Percentiles rank a stretch among this genome's conserved stretches.
Evolutionary conservation across 2,797 vertebrate species (phyloP).

Genomic region (Cossypha caffra): DNA sequence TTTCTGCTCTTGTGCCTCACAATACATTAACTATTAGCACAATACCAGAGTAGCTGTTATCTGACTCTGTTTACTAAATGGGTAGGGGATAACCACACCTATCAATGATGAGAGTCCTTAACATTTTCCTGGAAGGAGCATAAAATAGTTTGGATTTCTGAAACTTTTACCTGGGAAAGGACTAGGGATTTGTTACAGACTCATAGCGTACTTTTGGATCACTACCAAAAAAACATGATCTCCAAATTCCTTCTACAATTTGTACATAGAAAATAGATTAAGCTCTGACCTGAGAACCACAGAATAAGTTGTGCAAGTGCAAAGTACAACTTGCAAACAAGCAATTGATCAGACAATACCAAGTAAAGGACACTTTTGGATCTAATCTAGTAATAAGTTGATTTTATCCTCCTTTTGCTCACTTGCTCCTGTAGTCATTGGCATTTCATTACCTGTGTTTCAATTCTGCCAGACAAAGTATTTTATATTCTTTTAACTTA

Average conservation of each 20-base stretch:
- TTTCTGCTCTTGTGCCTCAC: not conserved
- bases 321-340: not conserved
- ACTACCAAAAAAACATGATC: accelerated
- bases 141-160: not conserved
- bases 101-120: not conserved
- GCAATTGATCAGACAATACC: accelerated
- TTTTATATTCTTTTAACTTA: not conserved
- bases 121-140: not conserved
- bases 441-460: not conserved
- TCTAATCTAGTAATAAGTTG: not conserved
- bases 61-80: constrained; percentile 28
- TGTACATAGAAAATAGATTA: not conserved
- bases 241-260: not conserved
- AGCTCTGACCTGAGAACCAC: not conserved
- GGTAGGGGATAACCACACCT: not conserved
- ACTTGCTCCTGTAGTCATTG: not conserved
- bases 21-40: not conserved
- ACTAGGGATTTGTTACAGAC: not conserved
- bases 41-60: not conserved
- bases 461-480: not conserved
- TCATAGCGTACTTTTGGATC: not conserved
- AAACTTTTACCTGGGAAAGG: not conserved
- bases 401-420: not conserved
- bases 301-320: not conserved
- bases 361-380: not conserved